Conservation (phyloP, 2,888 invertebrate species). For the Oscheius onirici region DNA sequence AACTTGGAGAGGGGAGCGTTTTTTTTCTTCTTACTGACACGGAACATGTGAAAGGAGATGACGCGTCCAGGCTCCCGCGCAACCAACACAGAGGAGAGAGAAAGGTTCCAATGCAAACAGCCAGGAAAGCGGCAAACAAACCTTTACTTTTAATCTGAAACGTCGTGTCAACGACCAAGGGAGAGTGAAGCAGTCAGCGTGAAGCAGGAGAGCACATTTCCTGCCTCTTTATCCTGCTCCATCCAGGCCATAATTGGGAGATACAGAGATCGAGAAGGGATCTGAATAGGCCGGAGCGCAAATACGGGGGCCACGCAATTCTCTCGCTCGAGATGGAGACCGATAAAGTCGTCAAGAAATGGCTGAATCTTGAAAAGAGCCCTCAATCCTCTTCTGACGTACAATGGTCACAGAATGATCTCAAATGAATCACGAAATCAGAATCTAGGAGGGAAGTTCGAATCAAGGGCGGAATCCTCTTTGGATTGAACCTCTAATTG, state of each 20-base stretch:
- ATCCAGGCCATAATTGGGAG: slow-evolving; percentile 15
- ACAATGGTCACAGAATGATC: too few species aligned
- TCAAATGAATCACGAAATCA: too few species aligned
- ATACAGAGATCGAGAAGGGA: slow-evolving; percentile 23
- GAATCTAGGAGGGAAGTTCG: too few species aligned
- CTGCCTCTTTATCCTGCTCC: not conserved
- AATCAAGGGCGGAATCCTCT: too few species aligned
- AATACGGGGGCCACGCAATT: slow-evolving; percentile 17
- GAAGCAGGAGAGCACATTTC: slow-evolving; percentile 2
- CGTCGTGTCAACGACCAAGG: not conserved
- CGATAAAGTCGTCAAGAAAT: slow-evolving; percentile 12
- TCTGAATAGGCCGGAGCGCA: slow-evolving; percentile 9
- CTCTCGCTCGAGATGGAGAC: slow-evolving; percentile 15
- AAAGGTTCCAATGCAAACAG: slow-evolving; percentile 17
- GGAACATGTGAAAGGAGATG: slow-evolving; percentile 13
- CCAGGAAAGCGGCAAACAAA: slow-evolving; percentile 15
- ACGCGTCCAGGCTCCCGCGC: not conserved
- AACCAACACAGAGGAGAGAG: slow-evolving; percentile 12
- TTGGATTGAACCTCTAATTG: too few species aligned
- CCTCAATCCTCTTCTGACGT: too few species aligned
- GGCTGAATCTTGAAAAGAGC: too few species aligned
- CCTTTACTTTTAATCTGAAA: not conserved
- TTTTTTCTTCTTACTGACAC: not conserved
- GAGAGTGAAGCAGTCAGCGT: not conserved
- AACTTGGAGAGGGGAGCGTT: not conserved